A percentile compares a stretch with the other conserved stretches of the same genome.
phyloP scores from a whole-genome alignment of 2,797 vertebrate genomes.

The Chanos chanos region DNA sequence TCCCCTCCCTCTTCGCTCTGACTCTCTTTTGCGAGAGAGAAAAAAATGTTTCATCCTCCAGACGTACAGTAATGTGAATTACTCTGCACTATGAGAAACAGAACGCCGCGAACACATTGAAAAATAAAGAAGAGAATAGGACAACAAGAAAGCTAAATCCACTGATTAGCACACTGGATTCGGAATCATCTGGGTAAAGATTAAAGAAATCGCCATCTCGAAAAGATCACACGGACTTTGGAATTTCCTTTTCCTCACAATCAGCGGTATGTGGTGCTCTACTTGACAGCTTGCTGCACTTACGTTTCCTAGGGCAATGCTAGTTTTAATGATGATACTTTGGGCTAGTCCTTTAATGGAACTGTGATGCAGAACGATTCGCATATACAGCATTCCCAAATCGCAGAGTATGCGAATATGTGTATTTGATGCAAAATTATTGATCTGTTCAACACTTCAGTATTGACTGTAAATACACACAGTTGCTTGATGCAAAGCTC shows the following conservation, averaged over 20 bases:
- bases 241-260: conserved; percentile 8
- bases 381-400: too few relatives aligned
- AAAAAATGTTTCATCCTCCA: conserved; percentile 28
- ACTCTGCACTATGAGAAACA: conserved; percentile 31
- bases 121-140: conserved; percentile 8
- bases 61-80: conserved; percentile 39
- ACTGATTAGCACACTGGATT: conserved; percentile 5
- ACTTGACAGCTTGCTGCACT: conserved; percentile 16
- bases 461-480: too few relatives aligned
- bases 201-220: too few relatives aligned
- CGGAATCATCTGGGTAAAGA: conserved; percentile 11
- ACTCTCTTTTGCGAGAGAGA: conserved; percentile 3
- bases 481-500: too few relatives aligned
- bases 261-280: conserved; percentile 35
- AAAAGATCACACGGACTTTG: conserved; percentile 19
- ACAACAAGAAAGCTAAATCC: conserved; percentile 9
- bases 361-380: too few relatives aligned
- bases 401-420: too few relatives aligned
- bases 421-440: too few relatives aligned
- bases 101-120: conserved; percentile 23
- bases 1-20: conserved; percentile 32
- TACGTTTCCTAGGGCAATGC: neutral
- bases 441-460: too few relatives aligned
- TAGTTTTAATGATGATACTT: neutral
- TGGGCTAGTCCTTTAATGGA: too few relatives aligned